phyloP scores from a whole-genome alignment of 2,888 invertebrate genomes.

The Harpalus rubripes region DNA sequence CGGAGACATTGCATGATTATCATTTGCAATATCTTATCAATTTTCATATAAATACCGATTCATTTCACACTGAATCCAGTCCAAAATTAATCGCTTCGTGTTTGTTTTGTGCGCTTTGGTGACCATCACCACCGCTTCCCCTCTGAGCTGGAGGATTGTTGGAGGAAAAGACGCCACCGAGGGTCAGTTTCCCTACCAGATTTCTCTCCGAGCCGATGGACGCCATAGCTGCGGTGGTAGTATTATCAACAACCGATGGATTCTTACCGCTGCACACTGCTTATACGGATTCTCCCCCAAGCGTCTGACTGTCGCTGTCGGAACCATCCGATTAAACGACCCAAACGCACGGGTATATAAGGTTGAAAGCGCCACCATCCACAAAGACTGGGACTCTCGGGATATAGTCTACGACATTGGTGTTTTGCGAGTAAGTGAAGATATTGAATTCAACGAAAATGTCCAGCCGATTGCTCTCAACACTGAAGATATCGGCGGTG shows the following conservation, averaged over 20 bases:
- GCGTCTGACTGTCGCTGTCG: slow-evolving; percentile 75
- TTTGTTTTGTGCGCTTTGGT: not conserved
- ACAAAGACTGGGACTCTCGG: slow-evolving; percentile 73
- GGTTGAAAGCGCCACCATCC: slow-evolving; percentile 75
- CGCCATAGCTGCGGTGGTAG: slow-evolving; percentile 78
- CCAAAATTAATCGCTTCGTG: not conserved
- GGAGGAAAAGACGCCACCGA: not conserved
- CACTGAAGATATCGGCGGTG: slow-evolving; percentile 74
- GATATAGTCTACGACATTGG: slow-evolving; percentile 77
- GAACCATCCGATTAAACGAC: slow-evolving; percentile 76
- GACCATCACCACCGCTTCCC: not conserved
- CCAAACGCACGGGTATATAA: slow-evolving; percentile 76
- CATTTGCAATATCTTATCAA: not conserved
- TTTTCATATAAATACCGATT: not conserved
- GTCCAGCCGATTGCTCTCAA: slow-evolving; percentile 71
- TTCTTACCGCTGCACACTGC: slow-evolving; percentile 79
- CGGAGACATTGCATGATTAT: not conserved
- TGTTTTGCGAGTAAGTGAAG: slow-evolving; percentile 74
- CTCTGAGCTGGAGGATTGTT: not conserved
- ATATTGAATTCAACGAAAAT: slow-evolving; percentile 67
- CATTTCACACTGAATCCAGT: not conserved
- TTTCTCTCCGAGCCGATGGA: slow-evolving; percentile 75
- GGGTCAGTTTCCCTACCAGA: not conserved
- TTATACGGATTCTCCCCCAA: slow-evolving; percentile 74
- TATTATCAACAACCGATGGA: slow-evolving; percentile 77